A percentile compares a stretch with the other conserved stretches of the same genome.
These are phyloP conservation scores for Cricetomys ansorgei DNA, from an alignment of 2,113 vertebrate genomes.

Conservation along the genomic window DNA sequence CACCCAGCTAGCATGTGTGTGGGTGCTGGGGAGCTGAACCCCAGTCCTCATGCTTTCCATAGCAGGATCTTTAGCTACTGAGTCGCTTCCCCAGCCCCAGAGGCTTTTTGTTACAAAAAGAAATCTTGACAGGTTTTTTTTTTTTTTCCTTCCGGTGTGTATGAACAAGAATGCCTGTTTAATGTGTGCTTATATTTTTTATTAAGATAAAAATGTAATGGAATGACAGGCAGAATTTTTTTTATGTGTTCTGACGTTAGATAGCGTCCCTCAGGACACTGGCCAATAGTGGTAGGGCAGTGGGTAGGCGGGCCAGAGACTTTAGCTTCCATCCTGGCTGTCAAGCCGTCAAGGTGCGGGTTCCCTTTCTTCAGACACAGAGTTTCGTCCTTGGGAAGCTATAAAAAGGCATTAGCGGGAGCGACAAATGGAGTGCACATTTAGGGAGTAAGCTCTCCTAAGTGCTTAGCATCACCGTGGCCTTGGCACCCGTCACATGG, in stretches of 20 bases:
- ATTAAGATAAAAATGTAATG: slow-evolving; percentile 1
- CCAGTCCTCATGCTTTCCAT: too few relatives aligned
- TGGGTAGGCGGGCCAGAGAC: neutral
- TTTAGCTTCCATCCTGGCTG: neutral
- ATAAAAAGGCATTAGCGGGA: neutral
- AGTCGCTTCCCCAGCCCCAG: neutral
- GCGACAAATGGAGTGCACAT: too few relatives aligned
- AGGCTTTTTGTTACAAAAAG: neutral
- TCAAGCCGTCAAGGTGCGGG: neutral
- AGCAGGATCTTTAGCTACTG: neutral
- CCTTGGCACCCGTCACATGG: too few relatives aligned
- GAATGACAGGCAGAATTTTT: neutral
- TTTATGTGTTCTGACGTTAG: neutral
- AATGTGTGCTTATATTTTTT: neutral
- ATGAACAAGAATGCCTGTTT: neutral
- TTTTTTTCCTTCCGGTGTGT: neutral
- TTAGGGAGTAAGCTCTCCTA: too few relatives aligned
- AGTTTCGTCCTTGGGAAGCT: neutral
- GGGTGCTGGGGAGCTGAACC: neutral
- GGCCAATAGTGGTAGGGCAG: neutral
- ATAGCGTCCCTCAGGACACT: neutral
- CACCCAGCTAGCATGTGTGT: neutral
- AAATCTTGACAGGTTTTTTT: slow-evolving; percentile 11
- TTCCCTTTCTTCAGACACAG: neutral
- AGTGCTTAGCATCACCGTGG: neutral